Evolutionary conservation across 2,888 invertebrate species (phyloP).

Genomic region (Zelleria hepariella): DNA sequence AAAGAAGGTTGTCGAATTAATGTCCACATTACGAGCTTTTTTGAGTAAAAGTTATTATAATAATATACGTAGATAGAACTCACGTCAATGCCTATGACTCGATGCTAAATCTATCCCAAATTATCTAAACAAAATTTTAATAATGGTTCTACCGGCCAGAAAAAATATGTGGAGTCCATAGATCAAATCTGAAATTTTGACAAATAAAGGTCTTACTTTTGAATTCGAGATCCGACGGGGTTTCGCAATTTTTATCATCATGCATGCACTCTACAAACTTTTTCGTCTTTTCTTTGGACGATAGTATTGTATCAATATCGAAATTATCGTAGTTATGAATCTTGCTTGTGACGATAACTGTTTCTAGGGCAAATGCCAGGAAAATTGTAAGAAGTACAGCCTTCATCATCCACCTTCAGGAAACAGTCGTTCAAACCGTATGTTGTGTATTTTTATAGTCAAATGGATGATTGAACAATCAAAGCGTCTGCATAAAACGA

Average conservation of each 20-base stretch:
- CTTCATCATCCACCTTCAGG: neutral
- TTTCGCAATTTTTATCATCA: neutral
- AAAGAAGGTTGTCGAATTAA: too few species aligned
- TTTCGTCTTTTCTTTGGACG: slow-evolving; percentile 70
- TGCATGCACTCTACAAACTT: slow-evolving; percentile 71
- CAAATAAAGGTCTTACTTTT: neutral
- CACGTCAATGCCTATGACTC: too few species aligned
- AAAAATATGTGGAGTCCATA: too few species aligned
- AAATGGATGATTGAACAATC: neutral
- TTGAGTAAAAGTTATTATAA: too few species aligned
- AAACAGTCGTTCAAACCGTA: neutral
- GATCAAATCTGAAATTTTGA: too few species aligned
- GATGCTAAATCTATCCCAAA: too few species aligned
- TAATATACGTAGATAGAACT: too few species aligned
- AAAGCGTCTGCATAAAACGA: neutral
- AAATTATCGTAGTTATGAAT: slow-evolving; percentile 70
- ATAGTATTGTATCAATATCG: slow-evolving; percentile 73
- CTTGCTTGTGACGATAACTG: neutral
- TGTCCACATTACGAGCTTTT: too few species aligned
- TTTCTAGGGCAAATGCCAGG: neutral
- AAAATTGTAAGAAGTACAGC: neutral
- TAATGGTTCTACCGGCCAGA: too few species aligned
- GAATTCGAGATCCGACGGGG: neutral
- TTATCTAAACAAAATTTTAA: too few species aligned
- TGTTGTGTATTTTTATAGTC: neutral